A percentile compares a stretch with the other conserved stretches of the same genome.
These are phyloP conservation scores for Uria aalge DNA, from an alignment of 2,113 vertebrate species.

Conservation along the genomic window DNA sequence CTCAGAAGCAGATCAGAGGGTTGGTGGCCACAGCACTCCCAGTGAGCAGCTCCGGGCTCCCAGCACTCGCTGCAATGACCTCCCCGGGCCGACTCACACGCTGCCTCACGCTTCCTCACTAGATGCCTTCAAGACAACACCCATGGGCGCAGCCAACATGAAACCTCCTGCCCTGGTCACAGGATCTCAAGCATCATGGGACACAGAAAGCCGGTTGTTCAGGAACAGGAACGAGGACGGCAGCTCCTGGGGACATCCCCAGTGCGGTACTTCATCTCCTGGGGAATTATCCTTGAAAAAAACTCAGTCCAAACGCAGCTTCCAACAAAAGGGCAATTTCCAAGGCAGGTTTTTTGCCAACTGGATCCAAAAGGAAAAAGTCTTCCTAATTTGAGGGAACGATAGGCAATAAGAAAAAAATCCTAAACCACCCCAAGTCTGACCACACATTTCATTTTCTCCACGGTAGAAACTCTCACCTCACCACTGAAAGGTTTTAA, in stretches of 20 bases:
- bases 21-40: fast-evolving
- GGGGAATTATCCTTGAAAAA: background rate
- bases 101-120: background rate
- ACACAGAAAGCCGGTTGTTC: fast-evolving
- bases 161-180: background rate
- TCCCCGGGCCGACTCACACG: background rate
- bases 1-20: background rate
- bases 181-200: fast-evolving
- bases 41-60: background rate
- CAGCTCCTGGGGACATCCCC: background rate
- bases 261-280: background rate
- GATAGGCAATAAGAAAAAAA: background rate
- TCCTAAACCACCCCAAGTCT: background rate
- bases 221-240: background rate
- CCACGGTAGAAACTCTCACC: background rate
- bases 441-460: background rate
- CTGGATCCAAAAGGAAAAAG: background rate
- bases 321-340: background rate
- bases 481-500: background rate
- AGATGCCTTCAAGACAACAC: background rate
- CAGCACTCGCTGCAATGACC: background rate
- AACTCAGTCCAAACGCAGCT: background rate
- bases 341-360: background rate
- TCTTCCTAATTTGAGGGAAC: background rate
- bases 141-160: background rate